A percentile compares a stretch with the other conserved stretches of the same genome.
Evolutionary conservation across 2,797 vertebrate genomes (phyloP).

Genomic region (Anguilla obscura): DNA sequence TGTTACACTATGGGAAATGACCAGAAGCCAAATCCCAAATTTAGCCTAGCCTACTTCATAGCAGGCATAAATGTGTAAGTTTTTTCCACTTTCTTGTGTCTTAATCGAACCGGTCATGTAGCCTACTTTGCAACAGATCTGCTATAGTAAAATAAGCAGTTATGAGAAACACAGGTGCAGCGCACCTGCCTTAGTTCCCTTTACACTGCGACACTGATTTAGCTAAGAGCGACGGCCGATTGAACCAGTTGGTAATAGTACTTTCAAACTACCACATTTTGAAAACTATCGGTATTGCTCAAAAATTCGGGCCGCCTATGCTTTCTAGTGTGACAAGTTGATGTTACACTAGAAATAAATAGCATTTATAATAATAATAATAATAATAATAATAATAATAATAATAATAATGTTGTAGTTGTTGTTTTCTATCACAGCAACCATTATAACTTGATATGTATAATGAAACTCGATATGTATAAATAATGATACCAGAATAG

Average conservation of each 20-base stretch:
- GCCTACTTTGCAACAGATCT: not conserved
- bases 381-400: not conserved
- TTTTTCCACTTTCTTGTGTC: not conserved
- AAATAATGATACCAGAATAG: slow-evolving; percentile 14
- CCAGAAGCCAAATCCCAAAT: not conserved
- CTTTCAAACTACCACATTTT: not conserved
- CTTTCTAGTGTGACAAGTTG: not conserved
- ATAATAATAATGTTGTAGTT: not conserved
- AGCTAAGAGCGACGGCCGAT: not conserved
- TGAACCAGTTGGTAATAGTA: not conserved
- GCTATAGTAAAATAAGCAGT: not conserved
- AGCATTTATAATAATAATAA: not conserved
- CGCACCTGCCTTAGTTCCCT: not conserved
- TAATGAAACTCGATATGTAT: not conserved
- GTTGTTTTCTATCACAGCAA: not conserved
- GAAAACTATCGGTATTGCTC: not conserved
- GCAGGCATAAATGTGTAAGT: not conserved
- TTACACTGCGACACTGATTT: not conserved
- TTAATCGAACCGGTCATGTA: not conserved
- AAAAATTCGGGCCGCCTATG: not conserved
- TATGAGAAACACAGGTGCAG: not conserved
- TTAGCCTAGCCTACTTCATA: not conserved
- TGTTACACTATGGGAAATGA: not conserved
- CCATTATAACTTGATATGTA: too few relatives aligned
- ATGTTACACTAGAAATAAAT: too few relatives aligned